Evolutionary conservation across 2,797 vertebrate species (phyloP).

Genomic region (Aythya fuligula): DNA sequence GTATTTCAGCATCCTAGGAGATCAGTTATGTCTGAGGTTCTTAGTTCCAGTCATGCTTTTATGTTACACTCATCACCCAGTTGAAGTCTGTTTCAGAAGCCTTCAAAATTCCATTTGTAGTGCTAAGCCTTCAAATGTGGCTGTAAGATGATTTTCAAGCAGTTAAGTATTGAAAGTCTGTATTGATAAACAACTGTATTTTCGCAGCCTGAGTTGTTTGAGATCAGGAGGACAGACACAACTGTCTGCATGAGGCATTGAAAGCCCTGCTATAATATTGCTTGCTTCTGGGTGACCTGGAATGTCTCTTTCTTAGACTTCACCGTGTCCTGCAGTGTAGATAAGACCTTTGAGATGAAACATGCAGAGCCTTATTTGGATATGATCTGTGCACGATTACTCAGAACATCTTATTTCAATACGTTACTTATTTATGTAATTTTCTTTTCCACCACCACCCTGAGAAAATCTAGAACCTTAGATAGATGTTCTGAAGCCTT

Average conservation of each 20-base stretch:
- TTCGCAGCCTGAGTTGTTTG: neutral
- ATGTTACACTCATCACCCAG: accelerated
- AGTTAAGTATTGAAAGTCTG: neutral
- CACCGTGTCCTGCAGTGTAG: neutral
- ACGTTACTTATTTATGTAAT: neutral
- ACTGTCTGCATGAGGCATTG: neutral
- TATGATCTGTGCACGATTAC: neutral
- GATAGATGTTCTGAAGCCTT: neutral
- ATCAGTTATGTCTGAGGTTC: neutral
- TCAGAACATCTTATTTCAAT: neutral
- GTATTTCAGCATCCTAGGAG: neutral
- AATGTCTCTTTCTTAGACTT: neutral
- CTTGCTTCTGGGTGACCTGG: neutral
- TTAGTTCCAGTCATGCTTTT: neutral
- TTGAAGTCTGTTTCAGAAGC: neutral
- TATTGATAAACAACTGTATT: neutral
- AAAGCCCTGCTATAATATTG: neutral
- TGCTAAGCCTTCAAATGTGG: neutral
- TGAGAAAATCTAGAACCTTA: neutral
- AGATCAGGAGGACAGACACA: neutral
- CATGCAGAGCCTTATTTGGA: neutral
- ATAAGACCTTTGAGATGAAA: neutral
- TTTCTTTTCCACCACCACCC: neutral
- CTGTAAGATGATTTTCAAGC: neutral
- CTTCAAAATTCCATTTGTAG: neutral